Evolutionary conservation across 2,888 invertebrate species (phyloP), one percentile per base, ranked within the genome.

Genomic region (Chrysopilus asiliformis): DNA sequence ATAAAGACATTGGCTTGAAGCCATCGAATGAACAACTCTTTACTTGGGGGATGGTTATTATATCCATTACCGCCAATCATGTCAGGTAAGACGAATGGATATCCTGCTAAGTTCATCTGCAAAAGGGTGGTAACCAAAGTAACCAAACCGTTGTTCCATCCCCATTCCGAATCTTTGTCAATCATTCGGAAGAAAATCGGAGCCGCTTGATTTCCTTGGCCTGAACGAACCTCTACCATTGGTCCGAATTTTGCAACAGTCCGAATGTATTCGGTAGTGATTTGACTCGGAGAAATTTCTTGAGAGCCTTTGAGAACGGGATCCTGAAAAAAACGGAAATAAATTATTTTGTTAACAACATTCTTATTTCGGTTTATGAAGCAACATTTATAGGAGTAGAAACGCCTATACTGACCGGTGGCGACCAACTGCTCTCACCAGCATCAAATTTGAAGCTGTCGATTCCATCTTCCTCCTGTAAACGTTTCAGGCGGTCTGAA

Each of bases 391-490:
- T n/a, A n/a, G n/a, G n/a, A n/a, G n/a, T n/a, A n/a, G n/a, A n/a
- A n/a, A n/a, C n/a, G n/a, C n/a, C n/a, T 18, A 16, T 27, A 38
- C 38, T 45, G 38, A 66, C 61, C 38, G 64, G 56, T 1, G 76
- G 75, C 6, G 71, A 49, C 70, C 72, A 79, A 38, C 71, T 70
- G 1, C 65, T 56, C 58, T 83, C 82, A 4, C 83, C 85, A 3
- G 82, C 82, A 56, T 84, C 81, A 49, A 84, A 84, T 57, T 82
- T 83, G 48, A 79, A 82, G 41, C 76, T 73, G 45, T 79, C 76
- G 19, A 85, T 70, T 1, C 75, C 76, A 32, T 74, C 73, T 4
- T 70, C 65, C 0, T 66, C 59, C 45, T 74, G 64, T 2, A 91
- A 45, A 2, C 52, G 53, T 44, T 58, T 63, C 34, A 72, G 49